Conservation (phyloP, 2,113 vertebrate genomes). For the Petroica traversi region DNA sequence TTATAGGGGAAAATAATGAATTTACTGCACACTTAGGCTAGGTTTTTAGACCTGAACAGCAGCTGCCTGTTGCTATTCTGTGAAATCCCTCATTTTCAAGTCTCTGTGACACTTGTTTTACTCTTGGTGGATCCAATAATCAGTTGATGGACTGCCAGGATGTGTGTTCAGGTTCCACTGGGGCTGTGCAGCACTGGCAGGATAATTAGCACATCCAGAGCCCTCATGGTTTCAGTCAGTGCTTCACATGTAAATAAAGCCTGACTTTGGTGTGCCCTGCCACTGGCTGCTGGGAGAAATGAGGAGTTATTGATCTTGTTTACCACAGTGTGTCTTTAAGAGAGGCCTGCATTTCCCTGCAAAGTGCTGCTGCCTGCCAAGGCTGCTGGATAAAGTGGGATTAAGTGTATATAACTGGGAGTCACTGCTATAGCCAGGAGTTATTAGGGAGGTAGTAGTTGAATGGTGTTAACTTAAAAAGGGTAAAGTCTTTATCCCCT, state of each 20-base stretch:
- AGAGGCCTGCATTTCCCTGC: not conserved
- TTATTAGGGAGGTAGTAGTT: conserved; percentile 39
- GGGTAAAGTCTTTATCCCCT: conserved; percentile 42
- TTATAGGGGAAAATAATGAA: not conserved
- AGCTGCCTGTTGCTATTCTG: not conserved
- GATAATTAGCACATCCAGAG: not conserved
- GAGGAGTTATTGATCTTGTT: not conserved
- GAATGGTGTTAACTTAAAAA: conserved; percentile 45
- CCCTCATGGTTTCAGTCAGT: not conserved
- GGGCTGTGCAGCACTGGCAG: not conserved
- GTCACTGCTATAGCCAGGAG: not conserved
- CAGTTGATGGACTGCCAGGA: not conserved
- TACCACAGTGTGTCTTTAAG: not conserved
- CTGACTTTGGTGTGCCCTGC: not conserved
- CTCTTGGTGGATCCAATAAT: not conserved
- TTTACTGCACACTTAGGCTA: not conserved
- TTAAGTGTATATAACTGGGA: conserved; percentile 35
- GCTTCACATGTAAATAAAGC: not conserved
- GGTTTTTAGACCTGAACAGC: not conserved
- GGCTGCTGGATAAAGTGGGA: conserved; percentile 25
- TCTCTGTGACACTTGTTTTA: not conserved
- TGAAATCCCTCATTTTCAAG: not conserved
- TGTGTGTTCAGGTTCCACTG: not conserved
- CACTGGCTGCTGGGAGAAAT: not conserved
- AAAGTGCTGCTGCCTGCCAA: conserved; percentile 1